These are phyloP conservation scores for Caerostris extrusa DNA, from an alignment of 1,140 invertebrate genomes.

Conservation along the genomic window DNA sequence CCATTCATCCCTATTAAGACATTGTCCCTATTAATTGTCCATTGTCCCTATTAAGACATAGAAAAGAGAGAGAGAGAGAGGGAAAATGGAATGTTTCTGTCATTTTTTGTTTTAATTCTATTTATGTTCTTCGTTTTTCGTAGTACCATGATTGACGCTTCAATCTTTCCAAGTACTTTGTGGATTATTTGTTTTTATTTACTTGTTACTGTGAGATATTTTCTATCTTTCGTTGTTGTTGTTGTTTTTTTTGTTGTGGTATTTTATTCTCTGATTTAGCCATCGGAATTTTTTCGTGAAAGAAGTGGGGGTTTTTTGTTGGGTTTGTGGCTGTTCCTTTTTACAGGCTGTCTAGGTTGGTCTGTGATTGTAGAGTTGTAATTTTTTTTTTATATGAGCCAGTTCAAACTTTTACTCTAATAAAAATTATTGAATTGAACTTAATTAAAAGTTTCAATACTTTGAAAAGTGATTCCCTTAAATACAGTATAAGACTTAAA, in stretches of 20 bases:
- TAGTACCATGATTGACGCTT: constrained; percentile 58
- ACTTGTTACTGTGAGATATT: not conserved
- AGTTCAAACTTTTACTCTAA: too few species aligned
- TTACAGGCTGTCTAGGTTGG: not conserved
- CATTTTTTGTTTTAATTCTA: constrained; percentile 8
- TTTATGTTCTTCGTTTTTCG: constrained; percentile 28
- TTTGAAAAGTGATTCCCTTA: too few species aligned
- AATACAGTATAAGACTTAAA: too few species aligned
- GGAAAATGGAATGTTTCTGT: constrained; percentile 54
- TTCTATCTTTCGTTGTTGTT: not conserved
- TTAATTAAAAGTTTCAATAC: too few species aligned
- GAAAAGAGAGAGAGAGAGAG: not conserved
- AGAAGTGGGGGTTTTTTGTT: not conserved
- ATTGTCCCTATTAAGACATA: constrained; percentile 47
- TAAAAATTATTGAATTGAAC: too few species aligned
- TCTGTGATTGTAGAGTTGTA: too few species aligned
- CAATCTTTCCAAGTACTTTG: constrained; percentile 70
- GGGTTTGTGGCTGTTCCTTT: not conserved
- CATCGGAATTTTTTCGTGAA: not conserved
- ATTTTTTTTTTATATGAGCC: too few species aligned
- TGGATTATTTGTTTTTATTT: constrained; percentile 63
- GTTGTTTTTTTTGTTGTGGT: not conserved
- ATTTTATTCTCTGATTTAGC: not conserved
- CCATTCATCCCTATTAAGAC: constrained; percentile 51
- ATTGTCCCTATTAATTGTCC: too few species aligned